Percentiles rank a stretch among this genome's conserved stretches.
These are phyloP conservation scores for Meteorus colon DNA, from an alignment of 2,888 invertebrate species.

Conservation along the genomic window DNA sequence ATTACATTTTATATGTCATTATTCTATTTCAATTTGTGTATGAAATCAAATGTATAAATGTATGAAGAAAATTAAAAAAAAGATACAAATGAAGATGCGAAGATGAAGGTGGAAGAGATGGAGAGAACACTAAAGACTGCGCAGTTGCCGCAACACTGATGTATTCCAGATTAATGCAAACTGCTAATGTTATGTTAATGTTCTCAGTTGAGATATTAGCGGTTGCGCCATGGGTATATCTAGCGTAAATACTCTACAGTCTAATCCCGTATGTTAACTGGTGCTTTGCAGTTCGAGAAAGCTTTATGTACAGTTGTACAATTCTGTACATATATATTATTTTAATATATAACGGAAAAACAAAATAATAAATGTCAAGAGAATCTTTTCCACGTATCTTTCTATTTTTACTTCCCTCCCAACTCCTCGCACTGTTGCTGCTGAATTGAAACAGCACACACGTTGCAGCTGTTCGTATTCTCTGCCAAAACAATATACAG, in stretches of 20 bases:
- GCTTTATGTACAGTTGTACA: not conserved
- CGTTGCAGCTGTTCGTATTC: no score
- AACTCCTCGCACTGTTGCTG: no score
- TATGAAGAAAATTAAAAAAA: not conserved
- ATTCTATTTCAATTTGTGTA: constrained; percentile 4
- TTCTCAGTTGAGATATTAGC: constrained; percentile 54
- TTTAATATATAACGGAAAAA: not conserved
- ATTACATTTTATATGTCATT: constrained; percentile 23
- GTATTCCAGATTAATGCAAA: constrained; percentile 63
- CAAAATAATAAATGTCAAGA: no score
- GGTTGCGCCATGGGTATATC: constrained; percentile 43
- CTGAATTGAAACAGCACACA: no score
- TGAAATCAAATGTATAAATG: constrained; percentile 1
- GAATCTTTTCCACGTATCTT: no score
- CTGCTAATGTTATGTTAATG: constrained; percentile 64
- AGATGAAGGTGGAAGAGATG: not conserved
- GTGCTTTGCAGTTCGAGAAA: constrained; percentile 38
- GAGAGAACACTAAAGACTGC: not conserved
- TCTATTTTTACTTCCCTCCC: no score
- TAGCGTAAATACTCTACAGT: constrained; percentile 57
- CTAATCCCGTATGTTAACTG: constrained; percentile 57
- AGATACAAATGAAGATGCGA: not conserved
- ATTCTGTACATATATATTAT: not conserved
- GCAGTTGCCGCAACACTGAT: constrained; percentile 52
- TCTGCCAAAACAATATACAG: no score